phyloP scores from a whole-genome alignment of 2,797 vertebrate species.

The Garrulus glandarius region DNA sequence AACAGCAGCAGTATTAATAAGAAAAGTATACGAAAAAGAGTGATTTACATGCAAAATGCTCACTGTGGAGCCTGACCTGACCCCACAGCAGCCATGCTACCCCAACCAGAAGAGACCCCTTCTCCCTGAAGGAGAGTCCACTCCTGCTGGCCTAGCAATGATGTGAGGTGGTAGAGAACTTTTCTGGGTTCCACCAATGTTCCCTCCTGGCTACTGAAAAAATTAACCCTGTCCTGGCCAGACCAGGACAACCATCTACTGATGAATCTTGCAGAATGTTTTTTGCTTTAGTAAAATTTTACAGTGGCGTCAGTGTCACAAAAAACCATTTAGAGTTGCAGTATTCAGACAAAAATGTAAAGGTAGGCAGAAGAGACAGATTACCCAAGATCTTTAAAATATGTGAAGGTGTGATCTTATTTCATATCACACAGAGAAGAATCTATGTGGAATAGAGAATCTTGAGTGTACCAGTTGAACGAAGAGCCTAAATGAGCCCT shows the following conservation, averaged over 20 bases:
- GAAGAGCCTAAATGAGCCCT: neutral
- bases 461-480: neutral
- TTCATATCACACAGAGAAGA: neutral
- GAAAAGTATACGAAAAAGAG: too few relatives aligned
- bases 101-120: neutral
- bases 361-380: neutral
- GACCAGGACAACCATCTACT: neutral
- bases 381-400: neutral
- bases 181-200: neutral
- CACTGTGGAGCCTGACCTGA: fast-evolving
- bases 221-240: neutral
- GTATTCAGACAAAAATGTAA: neutral
- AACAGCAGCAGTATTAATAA: neutral
- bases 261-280: neutral
- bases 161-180: neutral
- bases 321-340: neutral
- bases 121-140: neutral
- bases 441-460: neutral
- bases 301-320: neutral
- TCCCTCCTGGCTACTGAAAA: neutral
- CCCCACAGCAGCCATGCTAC: neutral
- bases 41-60: neutral
- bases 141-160: fast-evolving
- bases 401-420: neutral
- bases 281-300: neutral